Base-by-base conservation (phyloP, 2,113 vertebrate genomes). In the Cochlearius cochlearius region DNA sequence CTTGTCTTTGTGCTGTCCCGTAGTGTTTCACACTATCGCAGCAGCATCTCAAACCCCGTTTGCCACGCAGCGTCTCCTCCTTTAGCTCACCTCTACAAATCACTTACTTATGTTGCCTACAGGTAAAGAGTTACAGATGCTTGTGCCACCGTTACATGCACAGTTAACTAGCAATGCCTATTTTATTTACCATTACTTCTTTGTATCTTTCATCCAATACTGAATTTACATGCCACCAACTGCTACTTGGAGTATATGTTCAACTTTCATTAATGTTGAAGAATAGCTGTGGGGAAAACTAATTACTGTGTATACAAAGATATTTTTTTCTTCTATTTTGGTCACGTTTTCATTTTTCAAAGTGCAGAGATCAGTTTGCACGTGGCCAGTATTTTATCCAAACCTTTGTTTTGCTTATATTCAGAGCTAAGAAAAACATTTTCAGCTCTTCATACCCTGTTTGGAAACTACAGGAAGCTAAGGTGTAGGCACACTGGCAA, bases 401-500 rank as follows among this genome's bases (percentile, higher is more conserved):
- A 39, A 52, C 5, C 13, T 69, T 34, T 41, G 25, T 56, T 88
- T 79, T 62, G 4, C 15, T 55, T 60, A 10, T 74, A 38, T 90
- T 86, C 38, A 63, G 21, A 89, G n/a, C n/a, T 75, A 41, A 19
- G 15, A 59, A 72, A 86, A 75, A 8, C 13, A 30, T 78, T 89
- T 86, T 87, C 39, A 81, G 10, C 25, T 90, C 53, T 91, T 85
- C 32, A 21, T 62, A 29, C 38, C 55, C 56, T 62, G n/a, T 75
- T 83, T 87, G n/a, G 73, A 88, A 90, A 47, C 19, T 81, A 77
- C 82, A 95, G 86, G 92, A 96, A 93, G 55, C 30, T 58, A 58
- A 84, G 9, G 15, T 91, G 68, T 88, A 63, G 73, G 73, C 73
- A 91, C 43, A 32, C 43, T 68, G 84, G 74, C 84, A 92, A 87